These are phyloP conservation scores for Gastrophysa polygoni DNA, from an alignment of 2,888 invertebrate species.

Conservation along the genomic window DNA sequence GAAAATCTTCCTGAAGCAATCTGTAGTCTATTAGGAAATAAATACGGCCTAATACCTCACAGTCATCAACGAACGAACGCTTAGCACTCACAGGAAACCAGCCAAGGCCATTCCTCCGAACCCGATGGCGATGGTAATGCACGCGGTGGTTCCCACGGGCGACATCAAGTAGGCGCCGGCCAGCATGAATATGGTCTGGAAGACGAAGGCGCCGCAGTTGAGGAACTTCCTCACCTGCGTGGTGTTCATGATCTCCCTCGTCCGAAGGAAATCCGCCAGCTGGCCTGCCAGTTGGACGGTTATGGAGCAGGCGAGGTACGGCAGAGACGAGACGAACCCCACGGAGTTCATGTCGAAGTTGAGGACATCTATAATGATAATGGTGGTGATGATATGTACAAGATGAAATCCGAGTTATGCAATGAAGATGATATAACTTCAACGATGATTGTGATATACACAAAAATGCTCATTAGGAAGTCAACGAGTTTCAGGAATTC, in stretches of 20 bases:
- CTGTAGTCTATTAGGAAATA: too few relatives aligned
- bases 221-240: conserved; percentile 73
- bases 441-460: too few relatives aligned
- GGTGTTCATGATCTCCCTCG: conserved; percentile 68
- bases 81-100: conserved; percentile 33
- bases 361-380: conserved; percentile 73
- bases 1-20: too few relatives aligned
- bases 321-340: conserved; percentile 83
- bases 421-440: too few relatives aligned
- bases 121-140: conserved; percentile 36
- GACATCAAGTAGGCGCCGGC: conserved; percentile 75
- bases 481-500: too few relatives aligned
- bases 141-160: conserved; percentile 51
- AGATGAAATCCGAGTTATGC: too few relatives aligned
- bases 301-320: conserved; percentile 86
- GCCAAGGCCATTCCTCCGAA: conserved; percentile 34
- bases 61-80: neutral
- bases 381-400: too few relatives aligned
- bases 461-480: too few relatives aligned
- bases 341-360: conserved; percentile 77
- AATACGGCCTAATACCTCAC: too few relatives aligned
- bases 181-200: conserved; percentile 86
- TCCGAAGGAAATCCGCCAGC: conserved; percentile 78
- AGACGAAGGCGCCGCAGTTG: conserved; percentile 74
- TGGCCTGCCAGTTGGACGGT: conserved; percentile 81